These are phyloP conservation scores for Ascaphus truei DNA, from an alignment of 2,113 vertebrate genomes.

Conservation along the genomic window DNA sequence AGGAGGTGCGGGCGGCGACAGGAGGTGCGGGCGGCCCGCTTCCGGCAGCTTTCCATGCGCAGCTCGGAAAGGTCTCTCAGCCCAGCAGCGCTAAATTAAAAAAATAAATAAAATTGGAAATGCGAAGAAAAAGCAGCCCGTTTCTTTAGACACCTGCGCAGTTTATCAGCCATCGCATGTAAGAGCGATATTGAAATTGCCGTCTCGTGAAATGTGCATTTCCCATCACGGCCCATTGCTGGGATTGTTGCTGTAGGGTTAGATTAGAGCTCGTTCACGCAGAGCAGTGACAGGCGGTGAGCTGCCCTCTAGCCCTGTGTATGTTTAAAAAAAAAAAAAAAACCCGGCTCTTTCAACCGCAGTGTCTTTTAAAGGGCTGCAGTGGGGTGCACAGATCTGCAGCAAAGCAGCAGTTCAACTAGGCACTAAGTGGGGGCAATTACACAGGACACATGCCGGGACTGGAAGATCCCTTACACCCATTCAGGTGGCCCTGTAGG, in stretches of 20 bases:
- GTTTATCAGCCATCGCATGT: constrained; percentile 40
- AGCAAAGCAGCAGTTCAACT: too few species aligned
- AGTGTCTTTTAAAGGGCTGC: too few species aligned
- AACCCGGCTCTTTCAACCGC: too few species aligned
- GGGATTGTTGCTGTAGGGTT: constrained; percentile 40
- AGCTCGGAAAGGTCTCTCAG: not conserved
- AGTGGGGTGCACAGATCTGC: too few species aligned
- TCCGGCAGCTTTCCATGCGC: constrained; percentile 26
- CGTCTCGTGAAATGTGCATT: constrained; percentile 47
- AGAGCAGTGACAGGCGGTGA: not conserved
- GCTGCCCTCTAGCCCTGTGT: constrained; percentile 11
- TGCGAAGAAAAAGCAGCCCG: constrained; percentile 1
- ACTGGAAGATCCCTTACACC: too few species aligned
- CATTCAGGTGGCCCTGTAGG: too few species aligned
- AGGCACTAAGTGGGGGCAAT: too few species aligned
- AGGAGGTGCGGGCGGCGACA: constrained; percentile 16
- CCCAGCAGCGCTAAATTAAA: constrained; percentile 31
- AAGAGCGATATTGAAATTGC: constrained; percentile 38
- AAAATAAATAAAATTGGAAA: not conserved
- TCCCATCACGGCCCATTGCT: constrained; percentile 51
- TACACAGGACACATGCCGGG: too few species aligned
- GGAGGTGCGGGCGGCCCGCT: constrained; percentile 9
- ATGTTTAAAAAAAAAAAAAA: constrained; percentile 1
- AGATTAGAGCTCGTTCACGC: constrained; percentile 43
- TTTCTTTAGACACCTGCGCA: constrained; percentile 46